Conservation (phyloP, 2,888 invertebrate species). For the Mesorhabditis sp. region DNA sequence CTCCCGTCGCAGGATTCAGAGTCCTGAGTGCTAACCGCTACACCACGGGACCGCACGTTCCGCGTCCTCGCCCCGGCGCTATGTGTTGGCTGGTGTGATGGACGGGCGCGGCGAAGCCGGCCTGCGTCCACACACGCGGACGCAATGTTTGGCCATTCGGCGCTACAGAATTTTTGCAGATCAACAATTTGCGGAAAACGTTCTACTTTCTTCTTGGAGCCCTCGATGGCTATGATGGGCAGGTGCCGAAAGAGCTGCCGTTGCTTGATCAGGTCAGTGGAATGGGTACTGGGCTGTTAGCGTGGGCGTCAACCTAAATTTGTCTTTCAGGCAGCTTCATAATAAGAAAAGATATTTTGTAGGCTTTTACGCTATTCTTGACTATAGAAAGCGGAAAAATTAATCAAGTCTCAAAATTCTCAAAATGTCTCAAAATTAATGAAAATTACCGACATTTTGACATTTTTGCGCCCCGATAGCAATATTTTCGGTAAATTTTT, state of each 20-base stretch:
- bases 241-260: constrained; percentile 9
- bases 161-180: constrained; percentile 10
- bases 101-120: too few relatives aligned
- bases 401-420: not conserved
- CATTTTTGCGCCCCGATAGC: not conserved
- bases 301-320: too few relatives aligned
- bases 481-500: not conserved
- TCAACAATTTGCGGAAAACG: constrained; percentile 66
- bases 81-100: too few relatives aligned
- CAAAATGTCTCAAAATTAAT: not conserved
- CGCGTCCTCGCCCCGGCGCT: too few relatives aligned
- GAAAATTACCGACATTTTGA: not conserved
- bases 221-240: constrained; percentile 61
- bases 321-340: too few relatives aligned
- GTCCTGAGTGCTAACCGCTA: constrained; percentile 46
- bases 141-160: too few relatives aligned
- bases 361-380: not conserved
- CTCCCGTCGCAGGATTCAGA: constrained; percentile 44
- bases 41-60: constrained; percentile 19
- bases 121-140: too few relatives aligned
- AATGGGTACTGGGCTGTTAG: not conserved
- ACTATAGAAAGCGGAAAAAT: not conserved
- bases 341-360: too few relatives aligned
- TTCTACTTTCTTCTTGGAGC: constrained; percentile 77
- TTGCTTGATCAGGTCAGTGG: constrained; percentile 29